Evolutionary conservation across 2,113 vertebrate species (phyloP).

Genomic region (Edolisoma coerulescens): DNA sequence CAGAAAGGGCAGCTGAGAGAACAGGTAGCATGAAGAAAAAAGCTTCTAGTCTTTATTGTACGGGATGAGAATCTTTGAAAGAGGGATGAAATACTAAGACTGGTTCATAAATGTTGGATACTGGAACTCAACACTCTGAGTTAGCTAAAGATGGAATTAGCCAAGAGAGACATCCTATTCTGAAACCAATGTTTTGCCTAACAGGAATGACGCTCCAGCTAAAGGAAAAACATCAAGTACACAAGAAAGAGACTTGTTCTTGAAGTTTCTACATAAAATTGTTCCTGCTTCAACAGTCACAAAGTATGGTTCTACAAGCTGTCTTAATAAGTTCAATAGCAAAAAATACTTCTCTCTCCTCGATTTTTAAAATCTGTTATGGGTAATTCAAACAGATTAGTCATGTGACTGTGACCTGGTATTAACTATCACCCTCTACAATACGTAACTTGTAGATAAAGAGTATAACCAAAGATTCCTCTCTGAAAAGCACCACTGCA

Average conservation of each 20-base stretch:
- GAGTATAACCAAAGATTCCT: neutral
- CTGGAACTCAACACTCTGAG: neutral
- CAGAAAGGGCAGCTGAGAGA: slow-evolving; percentile 65
- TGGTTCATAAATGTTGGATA: slow-evolving; percentile 7
- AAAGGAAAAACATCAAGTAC: neutral
- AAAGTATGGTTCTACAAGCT: neutral
- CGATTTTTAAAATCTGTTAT: neutral
- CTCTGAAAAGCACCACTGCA: neutral
- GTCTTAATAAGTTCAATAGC: neutral
- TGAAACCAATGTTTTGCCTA: neutral
- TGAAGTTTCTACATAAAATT: neutral
- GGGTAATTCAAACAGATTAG: neutral
- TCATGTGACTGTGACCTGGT: neutral
- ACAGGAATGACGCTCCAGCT: neutral
- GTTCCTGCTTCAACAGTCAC: neutral
- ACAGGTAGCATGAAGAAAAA: slow-evolving; percentile 9
- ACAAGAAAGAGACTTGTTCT: neutral
- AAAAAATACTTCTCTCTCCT: neutral
- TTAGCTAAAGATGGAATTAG: neutral
- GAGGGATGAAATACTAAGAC: neutral
- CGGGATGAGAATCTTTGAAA: slow-evolving; percentile 57
- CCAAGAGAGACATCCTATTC: neutral
- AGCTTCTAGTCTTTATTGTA: slow-evolving; percentile 41
- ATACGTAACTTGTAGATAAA: neutral
- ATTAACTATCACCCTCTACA: neutral